A percentile compares a stretch with the other conserved stretches of the same genome.
Evolutionary conservation across 2,113 vertebrate species (phyloP).

Genomic region (Halcyon senegalensis): DNA sequence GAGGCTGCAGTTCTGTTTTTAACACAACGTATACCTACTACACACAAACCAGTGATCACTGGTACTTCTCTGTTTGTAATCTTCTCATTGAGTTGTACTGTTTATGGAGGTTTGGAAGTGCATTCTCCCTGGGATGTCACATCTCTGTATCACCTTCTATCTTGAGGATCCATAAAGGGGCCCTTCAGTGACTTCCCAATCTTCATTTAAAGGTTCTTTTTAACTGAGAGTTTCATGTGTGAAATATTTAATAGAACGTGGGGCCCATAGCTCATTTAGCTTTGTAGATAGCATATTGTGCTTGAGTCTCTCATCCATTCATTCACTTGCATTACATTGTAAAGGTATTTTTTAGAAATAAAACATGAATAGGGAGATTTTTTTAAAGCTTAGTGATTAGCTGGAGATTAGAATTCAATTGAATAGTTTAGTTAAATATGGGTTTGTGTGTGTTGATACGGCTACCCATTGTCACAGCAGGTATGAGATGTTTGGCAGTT

Average conservation of each 20-base stretch:
- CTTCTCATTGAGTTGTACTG: not conserved
- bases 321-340: slow-evolving; percentile 28
- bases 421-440: slow-evolving; percentile 42
- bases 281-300: not conserved
- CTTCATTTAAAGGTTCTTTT: not conserved
- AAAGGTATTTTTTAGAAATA: slow-evolving; percentile 56
- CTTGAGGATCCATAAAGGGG: not conserved
- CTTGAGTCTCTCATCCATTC: slow-evolving; percentile 42
- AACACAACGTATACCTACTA: not conserved
- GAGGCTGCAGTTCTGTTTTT: not conserved
- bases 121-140: not conserved
- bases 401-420: slow-evolving; percentile 67
- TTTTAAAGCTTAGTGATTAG: not conserved
- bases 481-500: slow-evolving; percentile 49
- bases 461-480: slow-evolving; percentile 58
- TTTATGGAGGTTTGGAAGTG: not conserved
- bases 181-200: not conserved
- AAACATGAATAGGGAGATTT: slow-evolving; percentile 39
- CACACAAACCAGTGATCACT: not conserved
- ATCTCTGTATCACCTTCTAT: not conserved
- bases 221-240: not conserved
- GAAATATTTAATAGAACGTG: slow-evolving; percentile 22
- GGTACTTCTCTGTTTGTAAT: not conserved
- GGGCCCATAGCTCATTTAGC: not conserved
- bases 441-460: slow-evolving; percentile 31